Evolutionary conservation across 2,113 vertebrate species (phyloP).

Genomic region (Cinclus mexicanus): DNA sequence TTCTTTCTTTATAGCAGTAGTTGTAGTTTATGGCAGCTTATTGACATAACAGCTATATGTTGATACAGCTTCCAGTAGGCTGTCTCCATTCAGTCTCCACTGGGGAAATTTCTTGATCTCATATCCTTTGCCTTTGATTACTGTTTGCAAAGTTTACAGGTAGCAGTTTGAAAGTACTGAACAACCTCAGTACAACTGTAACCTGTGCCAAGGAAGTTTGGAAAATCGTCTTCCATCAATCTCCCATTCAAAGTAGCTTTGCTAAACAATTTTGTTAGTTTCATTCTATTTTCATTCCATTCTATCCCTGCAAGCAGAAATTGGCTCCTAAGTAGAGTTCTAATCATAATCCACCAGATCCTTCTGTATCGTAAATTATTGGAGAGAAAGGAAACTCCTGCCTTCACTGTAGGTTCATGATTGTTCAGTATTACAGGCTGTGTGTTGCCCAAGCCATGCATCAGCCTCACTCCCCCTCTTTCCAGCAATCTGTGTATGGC

Average conservation of each 20-base stretch:
- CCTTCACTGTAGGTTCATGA: neutral
- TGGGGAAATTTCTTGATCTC: neutral
- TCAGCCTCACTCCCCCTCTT: neutral
- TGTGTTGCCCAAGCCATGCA: neutral
- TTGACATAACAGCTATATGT: neutral
- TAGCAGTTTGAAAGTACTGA: neutral
- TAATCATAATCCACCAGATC: neutral
- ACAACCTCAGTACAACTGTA: neutral
- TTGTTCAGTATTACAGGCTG: neutral
- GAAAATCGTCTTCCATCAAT: neutral
- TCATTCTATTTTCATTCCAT: neutral
- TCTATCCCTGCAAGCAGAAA: neutral
- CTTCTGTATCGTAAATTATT: neutral
- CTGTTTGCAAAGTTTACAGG: neutral
- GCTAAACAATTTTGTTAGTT: neutral
- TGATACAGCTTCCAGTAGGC: neutral
- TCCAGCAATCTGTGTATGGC: neutral
- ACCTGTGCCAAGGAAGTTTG: neutral
- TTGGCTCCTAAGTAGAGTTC: neutral
- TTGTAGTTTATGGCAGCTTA: neutral
- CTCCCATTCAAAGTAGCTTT: neutral
- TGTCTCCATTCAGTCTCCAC: neutral
- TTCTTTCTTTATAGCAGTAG: neutral
- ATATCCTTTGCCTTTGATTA: neutral
- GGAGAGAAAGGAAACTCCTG: neutral